Base-by-base conservation (phyloP, 2,113 vertebrate species). In the Sceloporus tristichus region DNA sequence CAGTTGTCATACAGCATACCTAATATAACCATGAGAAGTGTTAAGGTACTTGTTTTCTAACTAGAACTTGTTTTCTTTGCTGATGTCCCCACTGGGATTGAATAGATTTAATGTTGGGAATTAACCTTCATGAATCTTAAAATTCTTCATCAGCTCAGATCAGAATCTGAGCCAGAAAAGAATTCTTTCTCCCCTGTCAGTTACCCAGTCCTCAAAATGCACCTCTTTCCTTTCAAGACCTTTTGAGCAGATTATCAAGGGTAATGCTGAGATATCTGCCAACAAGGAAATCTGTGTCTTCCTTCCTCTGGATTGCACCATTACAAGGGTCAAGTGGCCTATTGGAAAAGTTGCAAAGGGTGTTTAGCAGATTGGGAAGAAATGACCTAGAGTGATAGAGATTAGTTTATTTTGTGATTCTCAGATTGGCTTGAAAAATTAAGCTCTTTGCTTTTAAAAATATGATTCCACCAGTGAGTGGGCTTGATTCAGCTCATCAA, bases 351-450 rank as follows among this genome's bases (percentile, higher is more conserved):
- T 0, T 40, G 42, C 21, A 40, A 42, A 13, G 42, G 76, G 27
- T 78, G 76, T 78, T 78, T 53, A 78, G 76, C 76, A 53, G 76
- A 48, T 78, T 78, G 76, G 42, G 53, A 48, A 56, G 53, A 59
- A 34, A 34, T 34, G 34, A 34, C 34, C 34, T 53, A 54, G 19
- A 14, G 27, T 38, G 18, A 1, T 29, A 80, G 78, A n/a, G 78
- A 29, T 62, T 4, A 53, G 78, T 9, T n/a, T 18, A 29, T 16
- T 56, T 80, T 59, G 16, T 80, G 29, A 80, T 10, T 34, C 16
- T 80, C 29, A 34, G 0, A 74, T 25, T 29, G 71, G n/a, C 13
- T 74, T 38, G 16, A 48, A 48, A 48, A 48, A 48, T 48, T 48
- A 48, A 48, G 42, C 6, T 48, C 42, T 48, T 48, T 48, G 42